Evolutionary conservation across 2,888 invertebrate genomes (phyloP).

Genomic region (Achlya flavicornis): DNA sequence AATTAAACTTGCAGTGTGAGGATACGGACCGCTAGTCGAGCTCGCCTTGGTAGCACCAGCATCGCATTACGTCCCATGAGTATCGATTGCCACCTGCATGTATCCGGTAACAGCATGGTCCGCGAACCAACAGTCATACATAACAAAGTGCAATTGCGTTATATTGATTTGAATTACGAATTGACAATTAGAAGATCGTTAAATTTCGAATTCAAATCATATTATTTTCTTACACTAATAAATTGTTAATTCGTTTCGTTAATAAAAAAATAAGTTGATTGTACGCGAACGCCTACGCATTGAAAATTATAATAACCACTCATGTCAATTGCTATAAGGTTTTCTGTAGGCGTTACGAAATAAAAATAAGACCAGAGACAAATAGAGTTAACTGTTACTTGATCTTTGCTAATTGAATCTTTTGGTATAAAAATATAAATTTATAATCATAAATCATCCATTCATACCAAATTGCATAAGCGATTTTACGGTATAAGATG

Average conservation of each 20-base stretch:
- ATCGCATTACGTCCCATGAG: constrained; percentile 72
- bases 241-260: neutral
- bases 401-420: too few relatives aligned
- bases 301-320: neutral
- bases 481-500: neutral
- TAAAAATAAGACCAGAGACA: neutral
- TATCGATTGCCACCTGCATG: constrained; percentile 62
- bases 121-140: constrained; percentile 34
- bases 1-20: constrained; percentile 24
- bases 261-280: neutral
- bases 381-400: neutral
- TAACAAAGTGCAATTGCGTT: constrained; percentile 5
- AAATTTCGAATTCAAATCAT: too few relatives aligned
- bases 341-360: neutral
- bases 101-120: constrained; percentile 68
- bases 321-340: neutral
- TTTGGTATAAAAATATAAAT: too few relatives aligned
- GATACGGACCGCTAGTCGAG: constrained; percentile 57
- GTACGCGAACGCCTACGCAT: neutral
- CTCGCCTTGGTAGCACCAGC: constrained; percentile 49
- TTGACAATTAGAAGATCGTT: neutral
- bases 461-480: too few relatives aligned
- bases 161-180: neutral
- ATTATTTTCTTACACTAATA: too few relatives aligned
- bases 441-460: too few relatives aligned